Evolutionary conservation across 2,113 vertebrate genomes (phyloP).

Genomic region (Cavia aperea): DNA sequence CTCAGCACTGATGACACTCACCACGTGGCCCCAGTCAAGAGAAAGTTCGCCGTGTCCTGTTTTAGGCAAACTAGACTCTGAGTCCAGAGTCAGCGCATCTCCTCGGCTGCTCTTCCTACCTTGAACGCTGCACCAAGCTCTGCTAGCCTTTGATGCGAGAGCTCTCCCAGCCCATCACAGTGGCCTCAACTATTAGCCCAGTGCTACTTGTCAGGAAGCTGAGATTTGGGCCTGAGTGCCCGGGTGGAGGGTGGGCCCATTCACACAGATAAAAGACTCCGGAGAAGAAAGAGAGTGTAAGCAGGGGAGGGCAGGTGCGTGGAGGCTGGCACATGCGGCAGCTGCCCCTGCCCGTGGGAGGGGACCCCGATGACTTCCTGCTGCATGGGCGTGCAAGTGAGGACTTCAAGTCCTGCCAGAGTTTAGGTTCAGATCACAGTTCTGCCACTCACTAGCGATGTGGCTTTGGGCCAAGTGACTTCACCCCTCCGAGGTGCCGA

Average conservation of each 20-base stretch:
- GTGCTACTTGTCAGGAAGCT: not conserved
- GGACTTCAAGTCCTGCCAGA: not conserved
- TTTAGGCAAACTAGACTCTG: not conserved
- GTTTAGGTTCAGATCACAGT: not conserved
- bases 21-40: not conserved
- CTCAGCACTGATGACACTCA: not conserved
- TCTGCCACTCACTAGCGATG: not conserved
- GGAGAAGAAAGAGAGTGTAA: not conserved
- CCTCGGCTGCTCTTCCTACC: not conserved
- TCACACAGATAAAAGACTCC: not conserved
- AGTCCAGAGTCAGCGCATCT: not conserved
- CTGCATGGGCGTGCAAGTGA: not conserved
- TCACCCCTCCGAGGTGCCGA: not conserved
- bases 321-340: accelerated
- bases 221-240: not conserved
- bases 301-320: not conserved
- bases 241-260: not conserved
- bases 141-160: not conserved
- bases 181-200: not conserved
- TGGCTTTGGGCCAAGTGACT: not conserved
- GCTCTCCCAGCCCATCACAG: not conserved
- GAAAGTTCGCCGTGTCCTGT: not conserved
- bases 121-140: not conserved
- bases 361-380: not conserved
- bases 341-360: accelerated